Evolutionary conservation across 2,888 invertebrate species (phyloP).

Genomic region (Tetropium fuscum): DNA sequence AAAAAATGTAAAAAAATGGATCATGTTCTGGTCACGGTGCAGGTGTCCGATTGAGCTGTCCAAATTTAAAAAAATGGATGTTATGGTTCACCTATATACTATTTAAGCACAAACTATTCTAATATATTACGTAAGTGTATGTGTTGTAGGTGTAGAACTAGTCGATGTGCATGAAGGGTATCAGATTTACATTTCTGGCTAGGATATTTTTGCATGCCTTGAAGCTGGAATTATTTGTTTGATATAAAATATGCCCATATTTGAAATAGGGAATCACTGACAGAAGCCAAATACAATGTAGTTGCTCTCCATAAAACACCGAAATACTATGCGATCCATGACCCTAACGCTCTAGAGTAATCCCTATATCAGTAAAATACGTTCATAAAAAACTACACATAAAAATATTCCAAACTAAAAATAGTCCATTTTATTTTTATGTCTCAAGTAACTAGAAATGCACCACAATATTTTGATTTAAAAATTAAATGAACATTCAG

Average conservation of each 20-base stretch:
- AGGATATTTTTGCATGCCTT: background rate
- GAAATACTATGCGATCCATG: no score
- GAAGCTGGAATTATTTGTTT: background rate
- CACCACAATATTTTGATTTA: no score
- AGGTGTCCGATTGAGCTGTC: constrained; percentile 46
- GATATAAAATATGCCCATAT: constrained; percentile 2
- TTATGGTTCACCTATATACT: constrained; percentile 43
- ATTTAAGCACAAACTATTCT: constrained; percentile 48
- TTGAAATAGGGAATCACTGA: no score
- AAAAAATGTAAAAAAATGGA: constrained; percentile 44
- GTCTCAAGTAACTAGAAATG: no score
- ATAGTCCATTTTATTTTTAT: no score
- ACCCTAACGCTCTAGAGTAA: no score
- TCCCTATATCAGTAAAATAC: no score
- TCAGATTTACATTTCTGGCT: constrained; percentile 17
- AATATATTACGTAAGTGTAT: constrained; percentile 42
- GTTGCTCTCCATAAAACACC: no score
- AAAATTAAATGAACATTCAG: no score
- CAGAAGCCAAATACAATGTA: no score
- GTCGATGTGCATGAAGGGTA: constrained; percentile 27
- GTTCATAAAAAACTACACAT: no score
- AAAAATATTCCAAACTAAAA: no score
- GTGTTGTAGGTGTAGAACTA: constrained; percentile 48
- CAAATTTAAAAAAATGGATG: constrained; percentile 47
- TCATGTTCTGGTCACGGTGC: constrained; percentile 50